phyloP scores from a whole-genome alignment of 1,140 invertebrate genomes.

The Aphelenchoides fujianensis region DNA sequence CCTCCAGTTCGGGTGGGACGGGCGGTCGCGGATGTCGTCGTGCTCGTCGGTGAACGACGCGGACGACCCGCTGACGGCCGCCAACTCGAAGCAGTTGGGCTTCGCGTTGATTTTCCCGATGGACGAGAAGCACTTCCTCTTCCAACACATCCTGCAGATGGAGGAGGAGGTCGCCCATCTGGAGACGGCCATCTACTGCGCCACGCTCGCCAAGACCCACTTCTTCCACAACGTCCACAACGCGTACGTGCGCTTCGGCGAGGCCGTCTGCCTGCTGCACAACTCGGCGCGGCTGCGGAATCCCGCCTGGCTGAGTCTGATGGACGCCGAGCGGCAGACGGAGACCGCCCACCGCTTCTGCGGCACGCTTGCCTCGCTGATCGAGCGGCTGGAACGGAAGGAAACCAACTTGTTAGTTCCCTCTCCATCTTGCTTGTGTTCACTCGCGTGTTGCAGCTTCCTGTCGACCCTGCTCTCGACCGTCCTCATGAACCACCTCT shows the following conservation, averaged over 20 bases:
- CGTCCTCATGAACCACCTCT: constrained; percentile 44
- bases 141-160: constrained; percentile 47
- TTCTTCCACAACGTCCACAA: constrained; percentile 38
- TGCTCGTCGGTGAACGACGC: constrained; percentile 11
- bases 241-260: constrained; percentile 24
- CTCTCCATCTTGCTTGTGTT: constrained; percentile 1
- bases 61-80: too few relatives aligned
- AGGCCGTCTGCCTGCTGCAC: constrained; percentile 36
- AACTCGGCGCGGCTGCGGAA: constrained; percentile 29
- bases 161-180: constrained; percentile 30
- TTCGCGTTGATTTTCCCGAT: constrained; percentile 33
- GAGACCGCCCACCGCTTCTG: constrained; percentile 32
- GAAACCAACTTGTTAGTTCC: constrained; percentile 41
- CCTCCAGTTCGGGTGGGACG: constrained; percentile 15
- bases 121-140: constrained; percentile 36
- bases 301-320: constrained; percentile 34
- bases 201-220: constrained; percentile 26
- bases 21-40: constrained; percentile 9
- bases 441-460: constrained; percentile 34
- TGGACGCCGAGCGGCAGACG: constrained; percentile 20
- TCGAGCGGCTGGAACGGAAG: constrained; percentile 34
- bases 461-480: constrained; percentile 40
- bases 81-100: constrained; percentile 40
- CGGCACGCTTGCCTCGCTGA: constrained; percentile 25
- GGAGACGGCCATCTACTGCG: constrained; percentile 26